Percentiles rank a stretch among this genome's conserved stretches.
These are phyloP conservation scores for Heliocidaris erythrogramma DNA, from an alignment of 35 echinoderm and acorn worm species.

Conservation along the genomic window DNA sequence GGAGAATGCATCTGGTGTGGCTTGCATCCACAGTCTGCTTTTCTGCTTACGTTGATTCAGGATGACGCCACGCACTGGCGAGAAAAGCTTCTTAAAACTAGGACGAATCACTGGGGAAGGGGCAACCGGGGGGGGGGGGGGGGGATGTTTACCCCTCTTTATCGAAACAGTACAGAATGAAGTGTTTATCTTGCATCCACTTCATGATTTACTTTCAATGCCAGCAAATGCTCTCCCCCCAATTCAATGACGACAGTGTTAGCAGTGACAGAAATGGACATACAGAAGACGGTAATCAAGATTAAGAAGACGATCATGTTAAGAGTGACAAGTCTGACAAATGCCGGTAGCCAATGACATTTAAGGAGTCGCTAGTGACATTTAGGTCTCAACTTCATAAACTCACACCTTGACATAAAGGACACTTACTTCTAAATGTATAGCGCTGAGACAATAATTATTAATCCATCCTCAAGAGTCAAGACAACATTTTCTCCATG, in stretches of 20 bases:
- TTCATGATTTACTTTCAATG: no score
- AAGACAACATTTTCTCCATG: not conserved
- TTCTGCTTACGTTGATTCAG: not conserved
- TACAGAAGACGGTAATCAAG: not conserved
- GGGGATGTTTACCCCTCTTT: not conserved
- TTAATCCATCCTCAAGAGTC: not conserved
- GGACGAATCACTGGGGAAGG: not conserved
- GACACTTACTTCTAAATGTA: no score
- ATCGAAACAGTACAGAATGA: not conserved
- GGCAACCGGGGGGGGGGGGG: not conserved
- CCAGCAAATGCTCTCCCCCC: no score
- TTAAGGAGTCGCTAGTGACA: no score
- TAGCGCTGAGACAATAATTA: no score
- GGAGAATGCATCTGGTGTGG: not conserved
- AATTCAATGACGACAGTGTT: not conserved
- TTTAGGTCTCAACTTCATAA: no score
- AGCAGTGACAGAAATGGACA: not conserved
- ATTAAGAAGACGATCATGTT: not conserved
- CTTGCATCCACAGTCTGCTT: not conserved
- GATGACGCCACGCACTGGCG: not conserved
- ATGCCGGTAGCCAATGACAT: no score
- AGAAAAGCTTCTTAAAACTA: not conserved
- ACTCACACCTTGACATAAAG: no score
- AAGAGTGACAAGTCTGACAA: no score
- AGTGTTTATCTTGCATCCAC: no score